Conservation (phyloP, 2,113 vertebrate species). For the Erpornis zantholeuca region DNA sequence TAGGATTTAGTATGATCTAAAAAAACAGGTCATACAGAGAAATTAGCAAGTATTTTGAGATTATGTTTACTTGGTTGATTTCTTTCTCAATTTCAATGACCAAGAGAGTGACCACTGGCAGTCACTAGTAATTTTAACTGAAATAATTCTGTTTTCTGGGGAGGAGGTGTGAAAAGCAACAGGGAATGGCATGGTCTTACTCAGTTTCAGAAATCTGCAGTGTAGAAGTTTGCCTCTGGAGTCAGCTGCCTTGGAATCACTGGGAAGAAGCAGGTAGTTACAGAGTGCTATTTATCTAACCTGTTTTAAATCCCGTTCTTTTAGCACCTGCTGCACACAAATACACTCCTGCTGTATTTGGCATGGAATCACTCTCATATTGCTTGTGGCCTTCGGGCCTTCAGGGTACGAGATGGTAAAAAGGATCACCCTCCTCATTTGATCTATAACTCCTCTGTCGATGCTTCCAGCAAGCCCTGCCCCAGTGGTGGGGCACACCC, state of each 20-base stretch:
- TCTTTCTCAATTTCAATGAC: not conserved
- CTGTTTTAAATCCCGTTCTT: not conserved
- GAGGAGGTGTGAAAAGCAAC: not conserved
- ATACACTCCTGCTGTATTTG: not conserved
- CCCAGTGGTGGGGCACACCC: not conserved
- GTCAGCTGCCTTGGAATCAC: not conserved
- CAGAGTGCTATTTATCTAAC: not conserved
- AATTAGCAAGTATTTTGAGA: not conserved
- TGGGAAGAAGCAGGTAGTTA: not conserved
- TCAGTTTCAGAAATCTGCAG: not conserved
- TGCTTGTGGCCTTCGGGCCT: not conserved
- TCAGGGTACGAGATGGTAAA: not conserved
- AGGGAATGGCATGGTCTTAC: not conserved
- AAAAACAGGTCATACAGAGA: not conserved
- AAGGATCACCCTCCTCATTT: not conserved
- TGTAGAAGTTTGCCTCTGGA: not conserved
- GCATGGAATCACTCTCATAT: not conserved
- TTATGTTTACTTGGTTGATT: not conserved
- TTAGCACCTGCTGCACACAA: not conserved
- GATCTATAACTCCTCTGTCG: not conserved
- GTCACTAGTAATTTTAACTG: not conserved
- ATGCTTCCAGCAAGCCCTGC: not conserved
- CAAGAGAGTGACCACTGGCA: not conserved
- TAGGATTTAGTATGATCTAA: not conserved
- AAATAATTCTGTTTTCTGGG: not conserved